These are phyloP conservation scores for Acrocephalus kingi DNA, from an alignment of 2,113 vertebrate genomes.

Conservation along the genomic window DNA sequence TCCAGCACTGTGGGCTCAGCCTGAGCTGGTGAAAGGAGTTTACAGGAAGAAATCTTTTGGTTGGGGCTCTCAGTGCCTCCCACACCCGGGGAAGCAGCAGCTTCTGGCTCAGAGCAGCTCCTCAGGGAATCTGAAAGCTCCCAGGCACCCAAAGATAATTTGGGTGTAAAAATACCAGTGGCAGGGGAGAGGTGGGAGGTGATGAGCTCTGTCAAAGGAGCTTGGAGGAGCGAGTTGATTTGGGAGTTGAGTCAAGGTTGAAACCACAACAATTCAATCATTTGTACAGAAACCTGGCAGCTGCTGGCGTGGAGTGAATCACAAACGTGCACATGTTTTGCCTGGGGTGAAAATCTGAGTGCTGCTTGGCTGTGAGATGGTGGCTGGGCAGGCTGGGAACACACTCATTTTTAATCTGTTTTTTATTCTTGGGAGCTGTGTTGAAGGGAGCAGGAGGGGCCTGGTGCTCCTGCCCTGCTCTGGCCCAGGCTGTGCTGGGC, in stretches of 20 bases:
- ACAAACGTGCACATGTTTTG: conserved; percentile 29
- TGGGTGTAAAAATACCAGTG: neutral
- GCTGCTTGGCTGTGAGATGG: conserved; percentile 9
- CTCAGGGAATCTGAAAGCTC: neutral
- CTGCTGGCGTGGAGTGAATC: neutral
- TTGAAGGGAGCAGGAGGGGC: neutral
- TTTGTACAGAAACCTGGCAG: conserved; percentile 39
- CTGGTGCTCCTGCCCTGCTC: neutral
- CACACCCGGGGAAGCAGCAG: neutral
- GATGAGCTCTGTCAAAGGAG: neutral
- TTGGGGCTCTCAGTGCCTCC: neutral
- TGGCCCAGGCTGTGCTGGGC: neutral
- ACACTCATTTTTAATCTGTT: neutral
- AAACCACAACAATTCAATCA: neutral
- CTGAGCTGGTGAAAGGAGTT: neutral
- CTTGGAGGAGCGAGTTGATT: neutral
- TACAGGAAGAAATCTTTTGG: neutral
- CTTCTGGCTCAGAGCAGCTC: neutral
- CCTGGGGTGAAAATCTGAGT: conserved; percentile 1
- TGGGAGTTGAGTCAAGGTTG: neutral
- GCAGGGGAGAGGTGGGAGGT: neutral
- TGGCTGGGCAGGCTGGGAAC: conserved; percentile 13
- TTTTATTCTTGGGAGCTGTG: neutral
- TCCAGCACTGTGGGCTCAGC: neutral
- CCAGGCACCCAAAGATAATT: neutral